A percentile compares a stretch with the other conserved stretches of the same genome.
These are phyloP conservation scores for Sinocyclocheilus maitianheensis DNA, from an alignment of 2,113 vertebrate species.

Conservation along the genomic window DNA sequence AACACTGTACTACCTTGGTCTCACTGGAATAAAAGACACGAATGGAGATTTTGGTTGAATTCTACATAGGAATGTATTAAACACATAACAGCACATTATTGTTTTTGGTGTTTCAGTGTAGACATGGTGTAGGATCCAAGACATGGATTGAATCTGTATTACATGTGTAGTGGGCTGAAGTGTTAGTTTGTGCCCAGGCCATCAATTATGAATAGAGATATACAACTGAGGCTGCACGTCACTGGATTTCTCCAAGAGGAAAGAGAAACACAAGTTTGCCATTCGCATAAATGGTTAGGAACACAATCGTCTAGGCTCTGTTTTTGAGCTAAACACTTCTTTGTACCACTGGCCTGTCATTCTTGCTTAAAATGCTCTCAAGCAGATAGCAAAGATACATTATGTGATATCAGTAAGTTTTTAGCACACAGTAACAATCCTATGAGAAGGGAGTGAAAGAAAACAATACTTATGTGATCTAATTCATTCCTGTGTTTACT, in stretches of 20 bases:
- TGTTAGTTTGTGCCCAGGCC: constrained; percentile 83
- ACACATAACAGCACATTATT: not conserved
- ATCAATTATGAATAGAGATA: constrained; percentile 96
- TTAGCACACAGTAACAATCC: not conserved
- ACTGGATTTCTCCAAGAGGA: constrained; percentile 80
- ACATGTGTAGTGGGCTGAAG: constrained; percentile 83
- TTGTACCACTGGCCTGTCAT: not conserved
- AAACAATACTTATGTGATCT: constrained; percentile 17
- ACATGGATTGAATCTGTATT: constrained; percentile 84
- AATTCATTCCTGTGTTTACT: constrained; percentile 37
- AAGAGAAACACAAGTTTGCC: constrained; percentile 80
- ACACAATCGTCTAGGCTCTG: constrained; percentile 60
- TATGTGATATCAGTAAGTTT: not conserved
- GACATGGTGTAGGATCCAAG: constrained; percentile 74
- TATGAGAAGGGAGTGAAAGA: not conserved
- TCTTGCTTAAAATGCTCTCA: not conserved
- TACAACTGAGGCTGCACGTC: constrained; percentile 83
- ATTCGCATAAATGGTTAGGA: constrained; percentile 76
- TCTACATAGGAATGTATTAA: not conserved
- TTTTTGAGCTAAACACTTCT: constrained; percentile 48
- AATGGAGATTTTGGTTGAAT: not conserved
- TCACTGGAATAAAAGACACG: not conserved
- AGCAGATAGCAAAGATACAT: not conserved
- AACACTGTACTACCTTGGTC: not conserved
- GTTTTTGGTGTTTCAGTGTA: constrained; percentile 56